A percentile compares a stretch with the other conserved stretches of the same genome.
These are phyloP conservation scores for Carterocephalus palaemon DNA, from an alignment of 2,888 invertebrate genomes.

Conservation along the genomic window DNA sequence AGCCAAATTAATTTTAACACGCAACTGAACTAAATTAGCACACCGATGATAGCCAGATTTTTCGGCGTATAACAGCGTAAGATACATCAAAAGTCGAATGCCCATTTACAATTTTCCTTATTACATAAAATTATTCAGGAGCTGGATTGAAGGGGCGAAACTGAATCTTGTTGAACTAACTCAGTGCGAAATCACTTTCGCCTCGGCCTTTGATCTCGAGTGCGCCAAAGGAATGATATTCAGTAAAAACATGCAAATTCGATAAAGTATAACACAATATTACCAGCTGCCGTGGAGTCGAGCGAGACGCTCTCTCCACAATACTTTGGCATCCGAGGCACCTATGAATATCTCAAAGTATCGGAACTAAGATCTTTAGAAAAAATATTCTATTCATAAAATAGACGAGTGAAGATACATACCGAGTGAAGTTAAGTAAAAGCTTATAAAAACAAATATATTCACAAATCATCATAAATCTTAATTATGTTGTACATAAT, in stretches of 20 bases:
- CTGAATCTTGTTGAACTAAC: constrained; percentile 77
- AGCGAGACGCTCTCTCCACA: constrained; percentile 44
- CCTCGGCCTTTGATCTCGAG: constrained; percentile 74
- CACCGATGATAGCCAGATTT: too few relatives aligned
- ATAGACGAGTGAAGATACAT: not conserved
- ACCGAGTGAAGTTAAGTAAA: too few relatives aligned
- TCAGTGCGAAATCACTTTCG: constrained; percentile 79
- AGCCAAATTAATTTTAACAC: too few relatives aligned
- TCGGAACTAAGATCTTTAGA: constrained; percentile 21
- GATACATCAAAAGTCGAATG: constrained; percentile 59
- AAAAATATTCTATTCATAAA: not conserved
- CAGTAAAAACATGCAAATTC: constrained; percentile 80
- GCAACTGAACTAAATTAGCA: too few relatives aligned
- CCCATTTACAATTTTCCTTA: constrained; percentile 73
- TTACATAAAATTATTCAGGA: constrained; percentile 74
- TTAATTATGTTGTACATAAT: too few relatives aligned
- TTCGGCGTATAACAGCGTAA: too few relatives aligned
- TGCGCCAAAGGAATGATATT: constrained; percentile 78
- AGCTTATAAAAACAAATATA: too few relatives aligned
- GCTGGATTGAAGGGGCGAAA: constrained; percentile 62
- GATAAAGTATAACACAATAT: constrained; percentile 79
- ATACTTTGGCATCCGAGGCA: constrained; percentile 46
- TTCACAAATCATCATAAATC: too few relatives aligned
- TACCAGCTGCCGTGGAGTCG: constrained; percentile 60
- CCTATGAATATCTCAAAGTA: constrained; percentile 56